These are phyloP conservation scores for Acrocephalus kingi DNA, from an alignment of 2,113 vertebrate species.

Conservation along the genomic window DNA sequence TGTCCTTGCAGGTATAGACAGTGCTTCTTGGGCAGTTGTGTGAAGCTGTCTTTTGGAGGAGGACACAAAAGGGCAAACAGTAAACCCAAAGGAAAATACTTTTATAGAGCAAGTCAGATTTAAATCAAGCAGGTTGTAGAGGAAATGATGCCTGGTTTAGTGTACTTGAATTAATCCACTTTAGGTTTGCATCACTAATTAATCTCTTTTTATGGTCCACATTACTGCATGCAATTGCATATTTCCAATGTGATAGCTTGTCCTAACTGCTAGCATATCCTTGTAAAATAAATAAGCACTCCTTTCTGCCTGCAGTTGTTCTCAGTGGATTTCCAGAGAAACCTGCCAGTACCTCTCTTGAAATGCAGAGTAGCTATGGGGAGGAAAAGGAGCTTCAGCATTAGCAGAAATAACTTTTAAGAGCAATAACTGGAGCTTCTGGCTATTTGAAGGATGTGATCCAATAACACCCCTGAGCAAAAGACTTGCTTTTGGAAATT, in stretches of 20 bases:
- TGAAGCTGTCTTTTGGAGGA: background rate
- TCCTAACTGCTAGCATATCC: background rate
- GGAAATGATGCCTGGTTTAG: constrained; percentile 29
- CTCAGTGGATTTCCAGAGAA: background rate
- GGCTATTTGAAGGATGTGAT: background rate
- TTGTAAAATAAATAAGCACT: background rate
- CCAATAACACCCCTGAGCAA: background rate
- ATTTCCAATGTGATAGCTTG: background rate
- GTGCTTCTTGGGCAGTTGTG: background rate
- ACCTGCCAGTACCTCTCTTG: background rate
- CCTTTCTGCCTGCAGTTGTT: background rate
- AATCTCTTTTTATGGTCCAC: constrained; percentile 28
- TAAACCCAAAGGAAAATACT: constrained; percentile 15
- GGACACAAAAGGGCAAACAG: background rate
- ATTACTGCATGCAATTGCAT: background rate
- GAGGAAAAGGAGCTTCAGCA: background rate
- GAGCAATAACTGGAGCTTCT: background rate
- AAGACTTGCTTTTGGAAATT: background rate
- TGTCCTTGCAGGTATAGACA: background rate
- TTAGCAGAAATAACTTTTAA: background rate
- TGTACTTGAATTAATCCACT: constrained; percentile 17
- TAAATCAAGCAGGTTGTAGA: background rate
- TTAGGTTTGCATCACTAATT: constrained; percentile 34
- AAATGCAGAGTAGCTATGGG: background rate
- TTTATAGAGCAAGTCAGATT: background rate